These are phyloP conservation scores for Scartelaos histophorus DNA, from an alignment of 2,113 vertebrate species.

Conservation along the genomic window DNA sequence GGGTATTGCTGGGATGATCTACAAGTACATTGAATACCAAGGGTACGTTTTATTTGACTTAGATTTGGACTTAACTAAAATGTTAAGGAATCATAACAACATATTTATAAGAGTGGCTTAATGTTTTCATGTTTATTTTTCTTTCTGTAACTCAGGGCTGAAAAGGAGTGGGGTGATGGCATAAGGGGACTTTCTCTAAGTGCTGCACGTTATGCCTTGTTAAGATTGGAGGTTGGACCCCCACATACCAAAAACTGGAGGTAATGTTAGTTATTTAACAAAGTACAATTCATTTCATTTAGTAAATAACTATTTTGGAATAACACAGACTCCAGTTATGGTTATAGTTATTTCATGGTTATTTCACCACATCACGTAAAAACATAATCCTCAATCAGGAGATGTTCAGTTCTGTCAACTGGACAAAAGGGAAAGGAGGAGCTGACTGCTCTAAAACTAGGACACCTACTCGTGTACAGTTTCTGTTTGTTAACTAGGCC, in stretches of 20 bases:
- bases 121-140: neutral
- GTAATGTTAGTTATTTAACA: slow-evolving; percentile 59
- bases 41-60: slow-evolving; percentile 80
- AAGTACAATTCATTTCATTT: neutral
- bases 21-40: slow-evolving; percentile 99
- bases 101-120: neutral
- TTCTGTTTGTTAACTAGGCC: no score
- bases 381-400: neutral
- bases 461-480: no score
- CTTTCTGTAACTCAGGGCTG: slow-evolving; percentile 72
- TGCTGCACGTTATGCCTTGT: slow-evolving; percentile 88
- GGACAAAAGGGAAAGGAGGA: no score
- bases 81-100: neutral
- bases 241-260: slow-evolving; percentile 99
- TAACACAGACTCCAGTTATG: neutral
- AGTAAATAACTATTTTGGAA: neutral
- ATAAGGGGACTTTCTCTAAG: slow-evolving; percentile 97
- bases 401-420: no score
- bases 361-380: no score
- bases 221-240: slow-evolving; percentile 92
- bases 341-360: no score
- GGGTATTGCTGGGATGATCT: slow-evolving; percentile 98
- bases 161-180: slow-evolving; percentile 98
- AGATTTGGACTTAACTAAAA: neutral
- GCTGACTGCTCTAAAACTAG: neutral